These are phyloP conservation scores for Lateolabrax maculatus DNA, from an alignment of 2,797 vertebrate genomes.

Conservation along the genomic window DNA sequence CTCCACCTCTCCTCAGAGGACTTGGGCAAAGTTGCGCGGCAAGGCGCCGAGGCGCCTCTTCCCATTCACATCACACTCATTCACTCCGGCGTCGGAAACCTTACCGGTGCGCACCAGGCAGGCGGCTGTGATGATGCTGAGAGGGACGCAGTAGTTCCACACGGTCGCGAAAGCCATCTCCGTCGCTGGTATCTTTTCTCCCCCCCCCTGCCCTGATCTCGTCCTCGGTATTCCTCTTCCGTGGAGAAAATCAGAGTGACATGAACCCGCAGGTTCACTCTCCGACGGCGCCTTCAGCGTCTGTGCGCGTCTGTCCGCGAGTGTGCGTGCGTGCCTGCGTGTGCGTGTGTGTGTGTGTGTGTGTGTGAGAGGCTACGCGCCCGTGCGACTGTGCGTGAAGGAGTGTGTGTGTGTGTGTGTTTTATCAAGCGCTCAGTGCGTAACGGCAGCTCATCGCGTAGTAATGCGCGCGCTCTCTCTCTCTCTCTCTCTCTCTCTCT, in stretches of 20 bases:
- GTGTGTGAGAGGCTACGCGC: slow-evolving; percentile 9
- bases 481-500: slow-evolving; percentile 62
- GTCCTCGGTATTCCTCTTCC: slow-evolving; percentile 78
- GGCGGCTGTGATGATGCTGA: slow-evolving; percentile 74
- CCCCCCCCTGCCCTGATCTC: slow-evolving; percentile 63
- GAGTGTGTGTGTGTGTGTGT: slow-evolving; percentile 56
- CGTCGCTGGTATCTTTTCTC: slow-evolving; percentile 70
- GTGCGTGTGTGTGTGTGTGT: neutral
- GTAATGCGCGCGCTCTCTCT: slow-evolving; percentile 45
- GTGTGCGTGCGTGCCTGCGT: neutral
- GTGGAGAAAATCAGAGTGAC: slow-evolving; percentile 75
- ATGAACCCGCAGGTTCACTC: slow-evolving; percentile 82
- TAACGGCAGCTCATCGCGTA: slow-evolving; percentile 71
- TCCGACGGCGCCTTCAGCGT: slow-evolving; percentile 67
- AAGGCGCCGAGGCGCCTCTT: slow-evolving; percentile 47
- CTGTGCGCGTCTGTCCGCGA: slow-evolving; percentile 24
- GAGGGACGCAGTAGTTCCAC: slow-evolving; percentile 85
- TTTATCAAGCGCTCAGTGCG: slow-evolving; percentile 53
- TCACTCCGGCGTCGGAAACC: slow-evolving; percentile 39
- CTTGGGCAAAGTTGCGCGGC: slow-evolving; percentile 65
- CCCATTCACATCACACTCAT: slow-evolving; percentile 56
- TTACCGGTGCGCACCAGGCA: slow-evolving; percentile 84
- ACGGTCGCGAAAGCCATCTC: slow-evolving; percentile 79
- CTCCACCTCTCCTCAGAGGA: slow-evolving; percentile 25
- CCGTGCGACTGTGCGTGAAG: slow-evolving; percentile 30